Conservation (phyloP, 1,140 invertebrate species). For the Drosophila yakuba region DNA sequence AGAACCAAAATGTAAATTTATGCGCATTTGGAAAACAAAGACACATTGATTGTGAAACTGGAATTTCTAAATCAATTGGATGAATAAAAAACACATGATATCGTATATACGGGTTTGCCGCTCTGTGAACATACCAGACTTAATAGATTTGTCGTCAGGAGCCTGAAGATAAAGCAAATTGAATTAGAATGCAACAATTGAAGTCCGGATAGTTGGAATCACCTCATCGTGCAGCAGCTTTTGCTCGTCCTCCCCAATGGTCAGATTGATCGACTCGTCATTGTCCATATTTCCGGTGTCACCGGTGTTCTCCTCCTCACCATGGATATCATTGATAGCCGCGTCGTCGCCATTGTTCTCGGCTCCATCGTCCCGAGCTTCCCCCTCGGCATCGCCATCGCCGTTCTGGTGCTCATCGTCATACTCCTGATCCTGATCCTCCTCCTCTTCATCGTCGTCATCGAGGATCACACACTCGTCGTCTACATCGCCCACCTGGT, state of each 20-base stretch:
- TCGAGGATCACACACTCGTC: constrained; percentile 72
- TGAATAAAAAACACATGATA: not conserved
- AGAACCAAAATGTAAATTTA: constrained; percentile 2
- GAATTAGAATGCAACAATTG: constrained; percentile 14
- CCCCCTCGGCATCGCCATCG: constrained; percentile 43
- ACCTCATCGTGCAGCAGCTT: constrained; percentile 91
- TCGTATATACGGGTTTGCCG: not conserved
- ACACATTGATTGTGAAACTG: not conserved
- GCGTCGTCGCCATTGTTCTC: constrained; percentile 30
- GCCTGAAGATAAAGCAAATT: constrained; percentile 48
- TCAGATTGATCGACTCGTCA: constrained; percentile 92
- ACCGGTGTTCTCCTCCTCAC: constrained; percentile 66
- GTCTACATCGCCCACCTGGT: constrained; percentile 84
- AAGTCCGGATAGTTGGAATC: not conserved
- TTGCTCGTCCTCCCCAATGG: constrained; percentile 92
- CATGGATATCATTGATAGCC: constrained; percentile 52
- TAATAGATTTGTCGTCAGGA: constrained; percentile 80
- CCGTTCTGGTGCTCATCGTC: constrained; percentile 46
- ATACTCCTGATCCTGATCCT: constrained; percentile 33
- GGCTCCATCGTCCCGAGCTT: constrained; percentile 23
- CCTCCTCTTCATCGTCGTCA: constrained; percentile 75
- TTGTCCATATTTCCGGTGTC: constrained; percentile 84
- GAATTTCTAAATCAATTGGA: not conserved
- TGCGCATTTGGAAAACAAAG: not conserved
- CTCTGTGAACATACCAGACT: constrained; percentile 62